Evolutionary conservation across 2,797 vertebrate species (phyloP).

Genomic region (Pachyuromys duprasi): DNA sequence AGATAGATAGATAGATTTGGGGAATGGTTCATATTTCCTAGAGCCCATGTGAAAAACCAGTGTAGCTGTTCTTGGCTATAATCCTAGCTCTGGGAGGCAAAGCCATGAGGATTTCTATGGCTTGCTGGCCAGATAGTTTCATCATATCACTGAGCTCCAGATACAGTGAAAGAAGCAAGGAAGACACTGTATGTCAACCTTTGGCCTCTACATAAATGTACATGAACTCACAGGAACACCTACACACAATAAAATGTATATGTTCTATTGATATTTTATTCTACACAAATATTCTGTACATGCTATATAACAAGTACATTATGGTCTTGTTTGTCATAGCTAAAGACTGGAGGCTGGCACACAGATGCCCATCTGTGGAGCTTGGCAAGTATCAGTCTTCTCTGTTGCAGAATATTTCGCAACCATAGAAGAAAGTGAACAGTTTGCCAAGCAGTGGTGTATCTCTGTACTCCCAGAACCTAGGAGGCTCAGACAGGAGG

Average conservation of each 20-base stretch:
- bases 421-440: background rate
- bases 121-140: background rate
- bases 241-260: background rate
- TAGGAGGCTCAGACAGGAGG: background rate
- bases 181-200: background rate
- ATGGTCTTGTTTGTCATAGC: background rate
- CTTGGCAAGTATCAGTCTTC: background rate
- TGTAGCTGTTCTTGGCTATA: background rate
- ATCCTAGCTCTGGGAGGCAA: background rate
- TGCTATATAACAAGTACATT: background rate
- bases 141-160: background rate
- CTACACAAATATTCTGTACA: background rate
- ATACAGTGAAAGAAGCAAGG: background rate
- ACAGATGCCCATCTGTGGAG: background rate
- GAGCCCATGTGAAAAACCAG: background rate
- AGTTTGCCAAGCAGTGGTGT: background rate
- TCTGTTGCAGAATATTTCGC: background rate
- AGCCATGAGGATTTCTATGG: background rate
- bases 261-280: background rate
- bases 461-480: background rate
- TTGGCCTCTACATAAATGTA: background rate
- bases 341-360: background rate
- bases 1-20: background rate
- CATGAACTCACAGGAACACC: background rate
- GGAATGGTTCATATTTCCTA: background rate